Evolutionary conservation across 2,888 invertebrate genomes (phyloP).

Genomic region (Dromius quadrimaculatus): DNA sequence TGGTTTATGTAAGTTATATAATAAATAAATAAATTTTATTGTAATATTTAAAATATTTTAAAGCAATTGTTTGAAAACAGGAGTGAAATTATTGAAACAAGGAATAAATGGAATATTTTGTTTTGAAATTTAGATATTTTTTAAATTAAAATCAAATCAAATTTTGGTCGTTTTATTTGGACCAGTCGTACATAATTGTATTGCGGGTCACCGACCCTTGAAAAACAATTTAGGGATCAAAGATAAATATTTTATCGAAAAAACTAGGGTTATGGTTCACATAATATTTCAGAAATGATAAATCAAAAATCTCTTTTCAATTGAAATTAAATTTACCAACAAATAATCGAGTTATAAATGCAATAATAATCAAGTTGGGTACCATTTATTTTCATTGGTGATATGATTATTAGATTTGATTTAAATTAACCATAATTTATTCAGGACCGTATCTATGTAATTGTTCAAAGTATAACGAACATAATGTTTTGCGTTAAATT

Average conservation of each 20-base stretch:
- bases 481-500: conserved; percentile 12
- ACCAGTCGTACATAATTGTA: too few relatives aligned
- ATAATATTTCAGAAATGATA: too few relatives aligned
- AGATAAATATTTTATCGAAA: too few relatives aligned
- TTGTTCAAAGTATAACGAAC: conserved; percentile 26
- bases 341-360: conserved; percentile 29
- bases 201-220: too few relatives aligned
- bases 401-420: conserved; percentile 38
- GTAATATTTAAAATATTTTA: neutral
- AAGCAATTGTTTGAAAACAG: neutral
- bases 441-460: conserved; percentile 23
- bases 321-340: conserved; percentile 14
- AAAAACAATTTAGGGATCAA: too few relatives aligned
- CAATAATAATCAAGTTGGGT: conserved; percentile 28
- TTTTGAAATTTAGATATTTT: too few relatives aligned
- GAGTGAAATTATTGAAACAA: too few relatives aligned
- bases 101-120: too few relatives aligned
- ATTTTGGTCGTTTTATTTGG: neutral
- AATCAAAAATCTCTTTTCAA: conserved; percentile 1
- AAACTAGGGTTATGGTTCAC: too few relatives aligned
- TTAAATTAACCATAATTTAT: conserved; percentile 35
- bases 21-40: neutral
- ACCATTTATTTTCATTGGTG: conserved; percentile 38
- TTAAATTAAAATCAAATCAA: neutral
- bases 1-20: conserved; percentile 10